These are phyloP conservation scores for Heliconius himera DNA, from an alignment of 1,140 invertebrate genomes.

Conservation along the genomic window DNA sequence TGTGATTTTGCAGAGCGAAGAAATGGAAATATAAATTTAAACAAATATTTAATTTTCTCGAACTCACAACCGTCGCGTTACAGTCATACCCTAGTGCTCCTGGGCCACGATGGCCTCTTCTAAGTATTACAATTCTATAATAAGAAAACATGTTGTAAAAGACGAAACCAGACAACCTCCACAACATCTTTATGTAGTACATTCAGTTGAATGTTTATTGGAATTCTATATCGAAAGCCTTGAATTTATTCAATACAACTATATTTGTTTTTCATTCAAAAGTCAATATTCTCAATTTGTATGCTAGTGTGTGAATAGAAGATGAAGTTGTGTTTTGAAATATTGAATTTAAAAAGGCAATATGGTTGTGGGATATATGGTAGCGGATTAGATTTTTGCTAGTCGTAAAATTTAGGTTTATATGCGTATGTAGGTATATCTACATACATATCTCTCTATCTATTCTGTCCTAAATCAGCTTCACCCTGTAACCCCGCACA, in stretches of 20 bases:
- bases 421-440: too few relatives aligned
- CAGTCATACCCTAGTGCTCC: too few relatives aligned
- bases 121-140: not conserved
- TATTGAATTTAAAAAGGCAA: not conserved
- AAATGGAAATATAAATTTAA: too few relatives aligned
- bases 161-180: slow-evolving; percentile 11
- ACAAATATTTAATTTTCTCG: too few relatives aligned
- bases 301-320: slow-evolving; percentile 32
- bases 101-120: not conserved
- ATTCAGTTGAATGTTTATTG: slow-evolving; percentile 36
- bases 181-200: slow-evolving; percentile 34
- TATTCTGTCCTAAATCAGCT: too few relatives aligned
- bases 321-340: not conserved
- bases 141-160: not conserved
- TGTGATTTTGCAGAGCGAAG: too few relatives aligned
- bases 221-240: slow-evolving; percentile 25
- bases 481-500: too few relatives aligned
- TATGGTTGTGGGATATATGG: too few relatives aligned
- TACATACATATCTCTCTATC: too few relatives aligned
- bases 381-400: too few relatives aligned
- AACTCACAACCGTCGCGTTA: too few relatives aligned
- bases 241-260: slow-evolving; percentile 19
- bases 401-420: too few relatives aligned
- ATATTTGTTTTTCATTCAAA: slow-evolving; percentile 24
- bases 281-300: slow-evolving; percentile 40